Percentiles rank a stretch among this genome's conserved stretches.
phyloP scores from a whole-genome alignment of 2,113 vertebrate genomes.

The Campylomormyrus tamandua region DNA sequence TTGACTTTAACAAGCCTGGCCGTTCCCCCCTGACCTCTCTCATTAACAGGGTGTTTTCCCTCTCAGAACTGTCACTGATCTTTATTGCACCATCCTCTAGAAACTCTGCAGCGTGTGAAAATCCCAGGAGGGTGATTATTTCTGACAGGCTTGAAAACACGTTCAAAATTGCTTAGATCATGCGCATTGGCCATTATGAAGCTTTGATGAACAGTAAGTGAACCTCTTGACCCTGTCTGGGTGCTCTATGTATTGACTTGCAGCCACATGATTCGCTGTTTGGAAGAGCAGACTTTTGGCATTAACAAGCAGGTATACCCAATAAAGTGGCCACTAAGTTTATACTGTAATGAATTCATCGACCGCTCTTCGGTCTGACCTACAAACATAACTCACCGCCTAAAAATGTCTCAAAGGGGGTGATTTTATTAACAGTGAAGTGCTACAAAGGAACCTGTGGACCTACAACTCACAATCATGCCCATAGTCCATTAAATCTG shows the following conservation, averaged over 20 bases:
- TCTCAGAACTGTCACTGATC: background rate
- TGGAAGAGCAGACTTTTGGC: background rate
- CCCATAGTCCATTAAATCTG: background rate
- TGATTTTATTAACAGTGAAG: background rate
- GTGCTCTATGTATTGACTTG: background rate
- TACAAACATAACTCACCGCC: background rate
- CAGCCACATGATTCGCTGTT: background rate
- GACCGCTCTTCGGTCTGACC: background rate
- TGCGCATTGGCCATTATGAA: background rate
- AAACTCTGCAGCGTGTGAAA: background rate
- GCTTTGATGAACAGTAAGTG: background rate
- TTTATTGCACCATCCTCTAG: background rate
- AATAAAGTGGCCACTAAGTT: background rate
- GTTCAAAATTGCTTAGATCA: background rate
- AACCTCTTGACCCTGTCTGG: background rate
- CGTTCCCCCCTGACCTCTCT: background rate
- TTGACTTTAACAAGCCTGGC: background rate
- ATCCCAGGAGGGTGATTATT: background rate
- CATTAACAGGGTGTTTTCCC: background rate
- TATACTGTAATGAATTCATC: slow-evolving; percentile 2
- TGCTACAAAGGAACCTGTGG: background rate
- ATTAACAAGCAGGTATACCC: background rate
- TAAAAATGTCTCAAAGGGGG: background rate
- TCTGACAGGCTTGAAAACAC: background rate
- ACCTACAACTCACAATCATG: background rate